These are phyloP conservation scores for Eulimnadia texana DNA, from an alignment of 1,140 invertebrate genomes.

Conservation along the genomic window DNA sequence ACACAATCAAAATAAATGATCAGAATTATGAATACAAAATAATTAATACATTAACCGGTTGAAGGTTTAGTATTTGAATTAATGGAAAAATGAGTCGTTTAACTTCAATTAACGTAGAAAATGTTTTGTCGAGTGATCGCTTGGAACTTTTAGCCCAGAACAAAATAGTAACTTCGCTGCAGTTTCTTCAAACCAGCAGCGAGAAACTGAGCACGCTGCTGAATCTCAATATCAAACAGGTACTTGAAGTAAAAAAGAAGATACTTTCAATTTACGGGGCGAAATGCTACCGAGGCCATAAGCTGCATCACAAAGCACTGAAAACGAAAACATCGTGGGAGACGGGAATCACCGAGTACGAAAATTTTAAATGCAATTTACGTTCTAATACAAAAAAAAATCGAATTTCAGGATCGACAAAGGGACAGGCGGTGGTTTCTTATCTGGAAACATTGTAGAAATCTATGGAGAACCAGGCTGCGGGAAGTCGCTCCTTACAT, in stretches of 20 bases:
- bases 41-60: no score
- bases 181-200: neutral
- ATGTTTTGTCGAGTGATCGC: neutral
- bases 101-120: neutral
- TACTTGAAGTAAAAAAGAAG: neutral
- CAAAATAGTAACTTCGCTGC: neutral
- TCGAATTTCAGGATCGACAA: slow-evolving; percentile 1
- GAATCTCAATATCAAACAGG: neutral
- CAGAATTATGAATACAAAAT: no score
- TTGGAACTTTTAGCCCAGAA: neutral
- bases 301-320: neutral
- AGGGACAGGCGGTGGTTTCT: neutral
- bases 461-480: slow-evolving; percentile 7
- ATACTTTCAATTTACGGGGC: neutral
- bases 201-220: neutral
- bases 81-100: neutral
- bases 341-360: neutral
- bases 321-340: neutral
- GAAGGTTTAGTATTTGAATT: no score
- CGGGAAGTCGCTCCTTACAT: neutral
- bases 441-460: slow-evolving; percentile 6
- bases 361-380: neutral
- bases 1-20: no score
- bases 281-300: neutral
- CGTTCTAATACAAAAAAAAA: neutral